Evolutionary conservation across 2,888 invertebrate genomes (phyloP).

Genomic region (Aspidiotus rigidus): DNA sequence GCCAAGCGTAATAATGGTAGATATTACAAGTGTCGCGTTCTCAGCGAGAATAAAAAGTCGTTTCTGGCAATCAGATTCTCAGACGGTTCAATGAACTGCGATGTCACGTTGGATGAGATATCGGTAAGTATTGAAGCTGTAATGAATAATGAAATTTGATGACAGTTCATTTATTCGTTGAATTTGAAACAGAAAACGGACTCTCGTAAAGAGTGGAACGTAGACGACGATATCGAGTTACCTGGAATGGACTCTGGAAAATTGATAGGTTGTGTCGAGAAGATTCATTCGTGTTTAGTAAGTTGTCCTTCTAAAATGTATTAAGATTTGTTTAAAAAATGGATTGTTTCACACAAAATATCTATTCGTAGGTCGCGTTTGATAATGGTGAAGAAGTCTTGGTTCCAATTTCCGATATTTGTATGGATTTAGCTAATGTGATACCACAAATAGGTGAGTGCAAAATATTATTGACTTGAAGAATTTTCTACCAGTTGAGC

Average conservation of each 20-base stretch:
- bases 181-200: constrained; percentile 6
- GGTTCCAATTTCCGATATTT: constrained; percentile 15
- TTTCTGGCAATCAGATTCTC: constrained; percentile 55
- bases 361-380: constrained; percentile 12
- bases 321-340: neutral
- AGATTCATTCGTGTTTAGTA: constrained; percentile 18
- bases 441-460: neutral
- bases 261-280: constrained; percentile 17
- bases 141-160: neutral
- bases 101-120: constrained; percentile 50
- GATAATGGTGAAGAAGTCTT: constrained; percentile 16
- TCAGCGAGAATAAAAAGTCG: constrained; percentile 45
- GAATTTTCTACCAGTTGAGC: no score
- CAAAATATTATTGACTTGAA: no score
- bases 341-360: neutral
- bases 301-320: neutral
- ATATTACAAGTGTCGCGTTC: constrained; percentile 51
- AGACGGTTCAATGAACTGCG: constrained; percentile 53
- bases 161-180: neutral
- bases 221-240: constrained; percentile 12
- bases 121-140: constrained; percentile 42
- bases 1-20: constrained; percentile 52
- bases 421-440: neutral
- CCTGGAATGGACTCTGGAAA: constrained; percentile 10
- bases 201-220: neutral